Evolutionary conservation across 2,113 vertebrate species (phyloP), one percentile per base, ranked within the genome.

Genomic region (Pyxicephalus adspersus): DNA sequence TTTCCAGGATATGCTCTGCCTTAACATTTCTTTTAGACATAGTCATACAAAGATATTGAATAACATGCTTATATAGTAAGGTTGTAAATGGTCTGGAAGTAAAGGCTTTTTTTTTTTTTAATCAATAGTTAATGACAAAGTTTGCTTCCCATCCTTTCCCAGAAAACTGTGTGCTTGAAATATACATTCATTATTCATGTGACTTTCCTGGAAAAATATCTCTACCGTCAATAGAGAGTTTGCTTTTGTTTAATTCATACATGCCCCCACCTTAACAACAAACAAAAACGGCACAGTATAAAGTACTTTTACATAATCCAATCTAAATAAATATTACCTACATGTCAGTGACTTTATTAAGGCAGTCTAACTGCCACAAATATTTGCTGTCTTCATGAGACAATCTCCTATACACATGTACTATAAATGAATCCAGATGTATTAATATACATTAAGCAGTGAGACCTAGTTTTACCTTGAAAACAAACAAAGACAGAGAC

Each of bases 121-220:
- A 66, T 77, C 22, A 77, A 77, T 77, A 77, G 26, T 77, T 77
- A 77, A 77, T 77, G 63, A 76, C 65, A 64, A 34, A 54, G 45
- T 52, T 55, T 77, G 55, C 22, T n/a, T 31, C 45, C 63, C 26
- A 34, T 66, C 54, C 34, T 50, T 77, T 77, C 75, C 76, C 76
- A 66, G 76, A 77, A 77, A 77, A 77, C 28, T 54, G 38, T 66
- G 76, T 64, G 51, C 63, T 77, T 77, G 63, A 66, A 66, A 77
- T 77, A 22, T 66, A 66, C 63, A 77, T 77, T 77, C 51, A 77
- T 77, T 77, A 65, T 77, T 77, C 63, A 77, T 77, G 2, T 16
- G 28, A 31, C 50, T 77, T 77, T 77, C 76, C 76, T 77, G 76
- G 63, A 77, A 77, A 65, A 77, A 52, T 63, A 52, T 65, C 45